These are phyloP conservation scores for Brachylomia viminalis DNA, from an alignment of 2,888 invertebrate genomes.

Conservation along the genomic window DNA sequence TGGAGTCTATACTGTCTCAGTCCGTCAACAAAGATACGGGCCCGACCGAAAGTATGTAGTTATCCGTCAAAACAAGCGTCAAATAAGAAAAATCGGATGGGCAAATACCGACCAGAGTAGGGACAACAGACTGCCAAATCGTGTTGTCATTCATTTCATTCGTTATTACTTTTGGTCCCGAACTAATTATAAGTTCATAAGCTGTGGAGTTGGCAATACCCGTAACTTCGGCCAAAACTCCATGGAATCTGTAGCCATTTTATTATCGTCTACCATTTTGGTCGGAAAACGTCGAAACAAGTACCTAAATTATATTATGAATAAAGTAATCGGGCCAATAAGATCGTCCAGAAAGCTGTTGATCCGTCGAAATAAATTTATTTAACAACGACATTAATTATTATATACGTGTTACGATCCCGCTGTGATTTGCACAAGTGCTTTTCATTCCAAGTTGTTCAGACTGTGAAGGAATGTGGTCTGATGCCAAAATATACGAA, in stretches of 20 bases:
- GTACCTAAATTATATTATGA: constrained; percentile 36
- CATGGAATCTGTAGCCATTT: background rate
- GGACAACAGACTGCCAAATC: background rate
- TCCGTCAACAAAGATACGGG: background rate
- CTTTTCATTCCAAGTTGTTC: constrained; percentile 50
- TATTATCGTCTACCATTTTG: background rate
- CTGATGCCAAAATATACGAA: constrained; percentile 53
- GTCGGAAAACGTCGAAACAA: constrained; percentile 9
- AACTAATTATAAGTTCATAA: background rate
- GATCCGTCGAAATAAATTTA: constrained; percentile 57
- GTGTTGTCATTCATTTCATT: background rate
- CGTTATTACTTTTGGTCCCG: background rate
- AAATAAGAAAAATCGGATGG: background rate
- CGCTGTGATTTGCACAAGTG: constrained; percentile 60
- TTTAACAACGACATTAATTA: constrained; percentile 59
- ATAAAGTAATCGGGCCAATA: constrained; percentile 41
- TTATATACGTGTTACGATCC: constrained; percentile 52
- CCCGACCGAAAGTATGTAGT: background rate
- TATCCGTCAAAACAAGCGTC: background rate
- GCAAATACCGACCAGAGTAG: background rate
- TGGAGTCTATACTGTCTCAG: background rate
- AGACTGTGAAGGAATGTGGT: constrained; percentile 51
- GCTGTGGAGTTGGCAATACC: background rate
- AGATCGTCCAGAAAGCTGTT: constrained; percentile 34
- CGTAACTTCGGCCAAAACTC: background rate